Percentiles rank a stretch among this genome's conserved stretches.
phyloP scores from a whole-genome alignment of 1,140 invertebrate genomes.

The Sinella curviseta region DNA sequence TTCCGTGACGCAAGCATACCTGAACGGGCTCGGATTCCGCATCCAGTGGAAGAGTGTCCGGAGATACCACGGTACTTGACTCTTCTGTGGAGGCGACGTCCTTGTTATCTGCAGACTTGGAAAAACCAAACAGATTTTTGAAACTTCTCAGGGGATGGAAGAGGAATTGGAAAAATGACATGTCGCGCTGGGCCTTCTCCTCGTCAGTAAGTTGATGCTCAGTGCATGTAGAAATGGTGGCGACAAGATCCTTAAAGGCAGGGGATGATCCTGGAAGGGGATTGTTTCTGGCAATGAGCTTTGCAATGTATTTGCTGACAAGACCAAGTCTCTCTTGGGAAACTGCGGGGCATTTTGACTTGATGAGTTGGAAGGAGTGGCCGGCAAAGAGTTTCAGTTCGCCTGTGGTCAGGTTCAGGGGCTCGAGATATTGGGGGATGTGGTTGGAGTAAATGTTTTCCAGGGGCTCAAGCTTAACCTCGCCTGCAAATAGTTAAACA shows the following conservation, averaged over 20 bases:
- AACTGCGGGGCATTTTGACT: constrained; percentile 30
- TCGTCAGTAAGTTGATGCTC: neutral
- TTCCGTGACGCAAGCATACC: too few species aligned
- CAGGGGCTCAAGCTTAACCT: neutral
- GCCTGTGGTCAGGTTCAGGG: constrained; percentile 17
- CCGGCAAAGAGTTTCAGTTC: constrained; percentile 37
- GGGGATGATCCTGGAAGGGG: neutral
- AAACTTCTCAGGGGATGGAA: neutral
- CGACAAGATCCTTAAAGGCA: neutral
- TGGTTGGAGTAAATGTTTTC: neutral
- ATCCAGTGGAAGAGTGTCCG: too few species aligned
- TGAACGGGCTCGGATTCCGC: too few species aligned
- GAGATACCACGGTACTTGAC: too few species aligned
- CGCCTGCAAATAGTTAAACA: neutral
- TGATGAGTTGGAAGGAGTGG: constrained; percentile 28
- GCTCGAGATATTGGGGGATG: neutral
- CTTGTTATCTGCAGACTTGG: neutral
- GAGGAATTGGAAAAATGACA: neutral
- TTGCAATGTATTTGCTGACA: constrained; percentile 38
- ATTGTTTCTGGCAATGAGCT: constrained; percentile 8
- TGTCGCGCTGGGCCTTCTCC: neutral
- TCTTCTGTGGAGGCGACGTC: too few species aligned
- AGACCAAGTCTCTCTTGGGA: constrained; percentile 13
- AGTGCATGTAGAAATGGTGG: neutral
- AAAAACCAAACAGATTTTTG: neutral